Evolutionary conservation across 2,888 invertebrate species (phyloP).

Genomic region (Gari tellinella): DNA sequence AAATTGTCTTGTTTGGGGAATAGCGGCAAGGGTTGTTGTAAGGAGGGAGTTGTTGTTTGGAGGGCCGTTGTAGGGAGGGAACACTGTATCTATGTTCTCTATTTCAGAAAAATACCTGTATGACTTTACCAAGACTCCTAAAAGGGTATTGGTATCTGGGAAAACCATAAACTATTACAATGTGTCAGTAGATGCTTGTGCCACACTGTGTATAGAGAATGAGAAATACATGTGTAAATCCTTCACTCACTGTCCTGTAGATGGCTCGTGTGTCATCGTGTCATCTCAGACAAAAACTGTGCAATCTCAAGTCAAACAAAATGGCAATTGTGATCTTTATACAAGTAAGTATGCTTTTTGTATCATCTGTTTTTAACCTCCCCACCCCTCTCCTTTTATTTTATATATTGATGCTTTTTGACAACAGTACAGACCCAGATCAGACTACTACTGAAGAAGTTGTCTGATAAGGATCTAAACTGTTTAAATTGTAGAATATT

Average conservation of each 20-base stretch:
- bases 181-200: conserved; percentile 55
- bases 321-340: conserved; percentile 50
- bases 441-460: no score
- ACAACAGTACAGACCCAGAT: no score
- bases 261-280: conserved; percentile 50
- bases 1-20: neutral
- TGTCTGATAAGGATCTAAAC: no score
- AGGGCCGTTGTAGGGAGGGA: no score
- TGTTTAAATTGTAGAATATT: no score
- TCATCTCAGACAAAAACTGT: conserved; percentile 22
- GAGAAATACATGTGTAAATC: conserved; percentile 47
- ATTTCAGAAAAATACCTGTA: conserved; percentile 59
- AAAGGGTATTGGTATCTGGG: conserved; percentile 30
- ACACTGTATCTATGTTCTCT: no score
- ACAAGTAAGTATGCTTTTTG: conserved; percentile 55
- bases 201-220: conserved; percentile 58
- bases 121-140: conserved; percentile 50
- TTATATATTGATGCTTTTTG: neutral
- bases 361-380: neutral
- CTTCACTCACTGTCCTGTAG: conserved; percentile 59
- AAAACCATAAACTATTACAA: conserved; percentile 26
- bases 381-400: neutral
- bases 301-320: conserved; percentile 18
- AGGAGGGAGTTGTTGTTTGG: no score
- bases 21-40: neutral